Evolutionary conservation across 2,888 invertebrate genomes (phyloP).

Genomic region (Eupithecia dodoneata): DNA sequence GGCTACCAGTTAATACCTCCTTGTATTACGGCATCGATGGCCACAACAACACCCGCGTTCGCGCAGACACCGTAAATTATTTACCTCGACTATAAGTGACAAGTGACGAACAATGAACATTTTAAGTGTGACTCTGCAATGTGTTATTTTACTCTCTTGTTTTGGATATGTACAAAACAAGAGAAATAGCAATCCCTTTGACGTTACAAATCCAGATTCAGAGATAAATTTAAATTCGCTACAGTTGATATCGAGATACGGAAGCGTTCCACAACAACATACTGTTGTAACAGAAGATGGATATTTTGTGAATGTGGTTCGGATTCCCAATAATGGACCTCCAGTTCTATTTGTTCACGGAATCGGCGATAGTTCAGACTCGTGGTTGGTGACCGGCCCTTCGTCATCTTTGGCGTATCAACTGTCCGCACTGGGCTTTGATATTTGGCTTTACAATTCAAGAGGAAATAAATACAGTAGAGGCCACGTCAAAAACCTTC

Average conservation of each 20-base stretch:
- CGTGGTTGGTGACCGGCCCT: constrained; percentile 72
- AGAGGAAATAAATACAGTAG: constrained; percentile 76
- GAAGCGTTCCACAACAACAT: constrained; percentile 60
- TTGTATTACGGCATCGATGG: constrained; percentile 56
- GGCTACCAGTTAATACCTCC: constrained; percentile 32
- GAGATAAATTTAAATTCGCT: constrained; percentile 65
- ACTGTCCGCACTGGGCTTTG: constrained; percentile 66
- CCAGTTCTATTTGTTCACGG: constrained; percentile 72
- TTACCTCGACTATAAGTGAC: constrained; percentile 51
- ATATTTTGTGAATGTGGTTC: constrained; percentile 63
- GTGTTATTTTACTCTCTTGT: constrained; percentile 52
- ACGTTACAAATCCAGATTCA: constrained; percentile 52
- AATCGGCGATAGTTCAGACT: constrained; percentile 74
- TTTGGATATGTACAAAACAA: constrained; percentile 44
- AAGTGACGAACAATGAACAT: constrained; percentile 56
- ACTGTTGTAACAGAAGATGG: constrained; percentile 68
- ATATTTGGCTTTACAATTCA: constrained; percentile 73
- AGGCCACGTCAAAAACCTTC: constrained; percentile 56
- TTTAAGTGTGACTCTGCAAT: constrained; percentile 45
- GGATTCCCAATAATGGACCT: constrained; percentile 66
- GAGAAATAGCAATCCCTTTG: constrained; percentile 39
- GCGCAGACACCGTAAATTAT: constrained; percentile 46
- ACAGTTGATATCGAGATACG: constrained; percentile 66
- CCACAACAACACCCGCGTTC: constrained; percentile 49
- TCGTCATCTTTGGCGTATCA: constrained; percentile 65